A percentile compares a stretch with the other conserved stretches of the same genome.
These are phyloP conservation scores for Phrynocephalus versicolor DNA, from an alignment of 2,113 vertebrate genomes.

Conservation along the genomic window DNA sequence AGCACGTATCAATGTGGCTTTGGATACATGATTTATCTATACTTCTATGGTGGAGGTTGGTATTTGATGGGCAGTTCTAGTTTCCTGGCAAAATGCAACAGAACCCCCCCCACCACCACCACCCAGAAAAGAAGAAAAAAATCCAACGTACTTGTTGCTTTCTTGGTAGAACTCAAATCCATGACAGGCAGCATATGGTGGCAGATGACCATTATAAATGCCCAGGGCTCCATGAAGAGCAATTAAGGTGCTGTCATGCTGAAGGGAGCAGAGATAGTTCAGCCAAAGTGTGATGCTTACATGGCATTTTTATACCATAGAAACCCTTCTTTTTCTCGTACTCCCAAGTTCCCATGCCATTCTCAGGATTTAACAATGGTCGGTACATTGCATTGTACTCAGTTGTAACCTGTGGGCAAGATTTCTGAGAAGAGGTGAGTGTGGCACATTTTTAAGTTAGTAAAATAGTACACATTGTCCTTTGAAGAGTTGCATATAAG, in stretches of 20 bases:
- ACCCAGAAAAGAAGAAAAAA: too few relatives aligned
- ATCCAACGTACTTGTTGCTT: constrained; percentile 25
- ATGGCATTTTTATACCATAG: background rate
- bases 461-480: too few relatives aligned
- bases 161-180: constrained; percentile 80
- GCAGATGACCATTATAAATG: constrained; percentile 77
- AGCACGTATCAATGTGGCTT: background rate
- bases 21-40: background rate
- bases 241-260: constrained; percentile 81
- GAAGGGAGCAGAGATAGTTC: background rate
- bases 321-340: background rate
- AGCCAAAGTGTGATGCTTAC: background rate
- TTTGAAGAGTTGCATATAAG: too few relatives aligned
- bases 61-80: background rate
- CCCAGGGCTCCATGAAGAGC: constrained; percentile 82
- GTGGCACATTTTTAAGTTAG: too few relatives aligned
- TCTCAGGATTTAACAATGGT: background rate
- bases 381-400: background rate
- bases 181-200: constrained; percentile 84
- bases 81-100: background rate
- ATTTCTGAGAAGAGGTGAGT: background rate
- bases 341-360: background rate
- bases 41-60: background rate
- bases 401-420: background rate
- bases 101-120: background rate